These are phyloP conservation scores for Falco columbarius DNA, from an alignment of 2,797 vertebrate genomes.

Conservation along the genomic window DNA sequence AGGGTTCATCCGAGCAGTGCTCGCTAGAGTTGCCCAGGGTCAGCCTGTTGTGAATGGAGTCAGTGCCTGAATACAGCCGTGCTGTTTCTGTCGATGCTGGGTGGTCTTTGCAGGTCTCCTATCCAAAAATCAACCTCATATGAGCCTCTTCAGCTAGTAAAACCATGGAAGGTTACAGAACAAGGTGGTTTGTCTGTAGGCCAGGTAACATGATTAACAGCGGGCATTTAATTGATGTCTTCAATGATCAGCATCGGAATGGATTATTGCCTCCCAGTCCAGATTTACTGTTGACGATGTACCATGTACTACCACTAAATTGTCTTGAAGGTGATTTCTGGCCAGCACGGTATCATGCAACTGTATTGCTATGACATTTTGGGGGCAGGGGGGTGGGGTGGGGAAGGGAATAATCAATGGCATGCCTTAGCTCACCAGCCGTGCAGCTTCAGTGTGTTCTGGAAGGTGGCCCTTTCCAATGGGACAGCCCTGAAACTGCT, in stretches of 20 bases:
- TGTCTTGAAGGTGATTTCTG: conserved; percentile 55
- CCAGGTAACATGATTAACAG: conserved; percentile 40
- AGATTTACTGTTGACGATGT: conserved; percentile 25
- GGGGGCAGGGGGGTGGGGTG: too few relatives aligned
- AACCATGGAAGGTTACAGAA: conserved; percentile 12
- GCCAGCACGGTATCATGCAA: not conserved
- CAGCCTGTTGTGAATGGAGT: not conserved
- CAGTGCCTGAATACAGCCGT: not conserved
- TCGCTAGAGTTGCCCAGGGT: not conserved
- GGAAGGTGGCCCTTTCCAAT: not conserved
- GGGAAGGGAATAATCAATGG: not conserved
- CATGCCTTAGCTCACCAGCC: not conserved
- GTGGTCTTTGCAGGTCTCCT: not conserved
- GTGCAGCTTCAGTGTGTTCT: not conserved
- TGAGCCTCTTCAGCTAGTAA: not conserved
- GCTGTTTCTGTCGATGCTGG: not conserved
- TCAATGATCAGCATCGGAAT: not conserved
- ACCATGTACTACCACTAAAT: conserved; percentile 13
- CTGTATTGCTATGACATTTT: not conserved
- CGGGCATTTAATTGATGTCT: conserved; percentile 34
- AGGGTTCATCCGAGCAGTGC: not conserved
- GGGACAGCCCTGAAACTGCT: not conserved
- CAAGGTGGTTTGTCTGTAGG: conserved; percentile 5
- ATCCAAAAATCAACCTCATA: not conserved
- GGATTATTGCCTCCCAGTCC: conserved; percentile 6